A percentile compares a stretch with the other conserved stretches of the same genome.
phyloP scores from a whole-genome alignment of 2,797 vertebrate genomes.

The Onychomys arenicola region DNA sequence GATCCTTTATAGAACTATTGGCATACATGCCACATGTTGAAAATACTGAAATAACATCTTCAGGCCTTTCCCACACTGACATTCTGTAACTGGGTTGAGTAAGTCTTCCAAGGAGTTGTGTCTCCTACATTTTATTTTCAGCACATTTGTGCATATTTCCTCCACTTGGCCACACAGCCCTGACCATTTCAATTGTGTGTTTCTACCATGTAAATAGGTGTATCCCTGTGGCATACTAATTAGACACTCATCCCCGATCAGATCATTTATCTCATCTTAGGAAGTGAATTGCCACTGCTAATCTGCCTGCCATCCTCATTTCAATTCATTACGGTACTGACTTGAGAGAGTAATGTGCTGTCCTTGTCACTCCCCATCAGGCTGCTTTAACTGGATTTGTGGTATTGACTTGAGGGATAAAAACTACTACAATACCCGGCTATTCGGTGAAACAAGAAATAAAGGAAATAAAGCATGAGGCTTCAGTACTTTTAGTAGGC shows the following conservation, averaged over 20 bases:
- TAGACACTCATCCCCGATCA: slow-evolving; percentile 23
- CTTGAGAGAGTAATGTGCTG: slow-evolving; percentile 42
- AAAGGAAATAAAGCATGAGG: slow-evolving; percentile 46
- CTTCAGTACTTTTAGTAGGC: slow-evolving; percentile 16
- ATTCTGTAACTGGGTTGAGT: slow-evolving; percentile 5
- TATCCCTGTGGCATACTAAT: slow-evolving; percentile 12
- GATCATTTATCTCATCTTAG: slow-evolving; percentile 54
- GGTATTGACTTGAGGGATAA: slow-evolving; percentile 31
- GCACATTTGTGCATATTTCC: slow-evolving; percentile 31
- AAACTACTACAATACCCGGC: neutral
- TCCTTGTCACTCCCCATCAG: slow-evolving; percentile 31
- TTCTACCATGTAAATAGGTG: neutral
- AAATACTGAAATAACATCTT: slow-evolving; percentile 45
- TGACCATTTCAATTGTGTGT: slow-evolving; percentile 29
- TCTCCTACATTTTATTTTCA: slow-evolving; percentile 41
- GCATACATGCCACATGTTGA: slow-evolving; percentile 11
- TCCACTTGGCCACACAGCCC: slow-evolving; percentile 20
- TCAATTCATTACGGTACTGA: slow-evolving; percentile 49
- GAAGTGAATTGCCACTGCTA: slow-evolving; percentile 50
- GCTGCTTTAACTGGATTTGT: slow-evolving; percentile 31
- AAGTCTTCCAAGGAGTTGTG: neutral
- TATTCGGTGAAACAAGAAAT: neutral
- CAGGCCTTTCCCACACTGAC: neutral
- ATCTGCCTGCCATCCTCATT: slow-evolving; percentile 55
- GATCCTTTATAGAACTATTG: slow-evolving; percentile 29